These are phyloP conservation scores for Cardinalis cardinalis DNA, from an alignment of 2,113 vertebrate genomes.

Conservation along the genomic window DNA sequence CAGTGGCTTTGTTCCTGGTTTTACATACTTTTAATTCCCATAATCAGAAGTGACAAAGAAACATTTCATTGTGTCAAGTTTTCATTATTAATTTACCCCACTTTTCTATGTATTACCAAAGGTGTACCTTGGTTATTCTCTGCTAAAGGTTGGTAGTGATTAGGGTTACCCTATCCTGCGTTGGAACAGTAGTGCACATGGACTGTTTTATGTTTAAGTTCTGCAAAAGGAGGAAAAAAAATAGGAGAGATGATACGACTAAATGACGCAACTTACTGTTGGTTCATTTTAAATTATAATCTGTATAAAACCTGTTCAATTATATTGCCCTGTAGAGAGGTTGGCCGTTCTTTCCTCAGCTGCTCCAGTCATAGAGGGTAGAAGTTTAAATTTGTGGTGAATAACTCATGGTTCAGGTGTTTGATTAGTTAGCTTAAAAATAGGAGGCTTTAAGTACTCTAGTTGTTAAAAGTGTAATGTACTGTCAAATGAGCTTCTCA, in stretches of 20 bases:
- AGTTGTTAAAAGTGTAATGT: neutral
- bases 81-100: neutral
- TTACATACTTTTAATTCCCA: neutral
- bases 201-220: neutral
- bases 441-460: neutral
- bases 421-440: neutral
- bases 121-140: neutral
- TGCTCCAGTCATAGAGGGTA: neutral
- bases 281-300: neutral
- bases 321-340: neutral
- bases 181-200: neutral
- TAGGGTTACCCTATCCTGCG: neutral
- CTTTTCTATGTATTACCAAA: neutral
- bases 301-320: neutral
- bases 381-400: neutral
- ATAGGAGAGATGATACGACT: neutral
- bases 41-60: neutral
- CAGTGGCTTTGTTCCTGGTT: neutral
- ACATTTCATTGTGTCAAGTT: neutral
- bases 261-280: neutral
- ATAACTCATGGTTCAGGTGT: neutral
- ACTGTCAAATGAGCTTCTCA: neutral
- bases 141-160: neutral
- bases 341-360: neutral
- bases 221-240: neutral